phyloP scores from a whole-genome alignment of 2,113 vertebrate genomes.

The Triplophysa rosa region DNA sequence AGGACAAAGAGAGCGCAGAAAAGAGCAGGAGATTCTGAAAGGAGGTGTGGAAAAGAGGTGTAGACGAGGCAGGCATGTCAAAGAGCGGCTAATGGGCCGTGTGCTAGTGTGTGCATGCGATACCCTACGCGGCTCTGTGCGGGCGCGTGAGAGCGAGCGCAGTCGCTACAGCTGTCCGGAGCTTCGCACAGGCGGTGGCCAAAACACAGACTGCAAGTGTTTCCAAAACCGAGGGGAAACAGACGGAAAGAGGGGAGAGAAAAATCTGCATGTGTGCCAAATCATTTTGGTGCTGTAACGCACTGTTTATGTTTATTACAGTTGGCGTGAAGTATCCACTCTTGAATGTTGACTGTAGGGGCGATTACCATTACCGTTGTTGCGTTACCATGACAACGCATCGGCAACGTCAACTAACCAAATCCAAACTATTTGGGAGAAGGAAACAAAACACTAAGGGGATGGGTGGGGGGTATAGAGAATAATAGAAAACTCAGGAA shows the following conservation, averaged over 20 bases:
- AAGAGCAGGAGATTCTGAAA: conserved; percentile 51
- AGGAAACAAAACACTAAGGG: neutral
- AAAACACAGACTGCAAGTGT: conserved; percentile 64
- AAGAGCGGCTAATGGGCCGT: conserved; percentile 40
- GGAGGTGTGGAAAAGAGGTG: conserved; percentile 54
- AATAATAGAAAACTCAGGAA: conserved; percentile 23
- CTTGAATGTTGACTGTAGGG: conserved; percentile 31
- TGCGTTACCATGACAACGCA: conserved; percentile 33
- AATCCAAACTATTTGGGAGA: neutral
- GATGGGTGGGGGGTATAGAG: neutral
- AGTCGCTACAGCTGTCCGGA: conserved; percentile 73
- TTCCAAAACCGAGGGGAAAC: conserved; percentile 39
- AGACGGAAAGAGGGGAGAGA: conserved; percentile 7
- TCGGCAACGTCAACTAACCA: neutral
- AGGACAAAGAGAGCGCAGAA: conserved; percentile 28
- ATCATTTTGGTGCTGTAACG: conserved; percentile 22
- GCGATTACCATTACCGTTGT: neutral
- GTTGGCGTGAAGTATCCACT: conserved; percentile 25
- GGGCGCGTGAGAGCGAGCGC: conserved; percentile 37
- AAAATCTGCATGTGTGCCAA: conserved; percentile 23
- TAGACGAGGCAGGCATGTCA: conserved; percentile 40
- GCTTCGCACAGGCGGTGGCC: conserved; percentile 61
- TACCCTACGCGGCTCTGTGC: conserved; percentile 45
- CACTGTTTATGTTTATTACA: conserved; percentile 39
- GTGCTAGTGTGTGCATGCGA: conserved; percentile 56